Base-by-base conservation (phyloP, 1,140 invertebrate genomes). In the Globodera rostochiensis region DNA sequence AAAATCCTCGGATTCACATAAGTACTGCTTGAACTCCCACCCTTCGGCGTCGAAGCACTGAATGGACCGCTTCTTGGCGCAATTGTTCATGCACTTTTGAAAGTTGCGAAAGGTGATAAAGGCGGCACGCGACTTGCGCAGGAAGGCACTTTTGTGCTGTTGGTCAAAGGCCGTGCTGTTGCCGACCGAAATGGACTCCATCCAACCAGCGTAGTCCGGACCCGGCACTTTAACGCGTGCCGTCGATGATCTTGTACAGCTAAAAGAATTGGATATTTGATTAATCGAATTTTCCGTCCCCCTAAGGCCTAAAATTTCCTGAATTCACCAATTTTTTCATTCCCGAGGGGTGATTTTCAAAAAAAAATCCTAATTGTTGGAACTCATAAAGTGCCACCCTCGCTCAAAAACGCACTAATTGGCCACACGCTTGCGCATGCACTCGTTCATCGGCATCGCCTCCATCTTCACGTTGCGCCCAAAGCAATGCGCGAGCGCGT, bases 71-170 rank as follows among this genome's bases (percentile, higher is more conserved):
- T 36, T 53, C 64, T 76, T 76, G 25, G 74, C 74, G 13, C 74
- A 76, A 57, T 76, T 76, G 4, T 76, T 76, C 74, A 76, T 76
- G 15, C 74, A 76, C 64, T 76, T 76, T 57, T 76, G 74, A 25
- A 76, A 76, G 13, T 76, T 76, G 19, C 74, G 46, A 57, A 76
- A 76, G 45, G 64, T 13, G 45, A 77, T 21, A n/a, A 69, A 77
- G 4, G 76, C 60, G n/a, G 57, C 57, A 4, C 60, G 64, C 4
- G 76, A 13, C 49, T 69, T 64, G 15, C 57, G 60, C 60, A 77
- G n/a, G 21, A 77, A 69, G 60, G 76, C 19, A 25, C 60, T 57
- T 66, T 77, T 36, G 8, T 77, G 75, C 19, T 25, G 53, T 45
- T 64, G 46, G 15, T 77, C 8, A 13, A 47, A 8, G 46, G 21